These are phyloP conservation scores for Glandiceps talaboti DNA, from an alignment of 53 echinoderm and acorn worm genomes.

Conservation along the genomic window DNA sequence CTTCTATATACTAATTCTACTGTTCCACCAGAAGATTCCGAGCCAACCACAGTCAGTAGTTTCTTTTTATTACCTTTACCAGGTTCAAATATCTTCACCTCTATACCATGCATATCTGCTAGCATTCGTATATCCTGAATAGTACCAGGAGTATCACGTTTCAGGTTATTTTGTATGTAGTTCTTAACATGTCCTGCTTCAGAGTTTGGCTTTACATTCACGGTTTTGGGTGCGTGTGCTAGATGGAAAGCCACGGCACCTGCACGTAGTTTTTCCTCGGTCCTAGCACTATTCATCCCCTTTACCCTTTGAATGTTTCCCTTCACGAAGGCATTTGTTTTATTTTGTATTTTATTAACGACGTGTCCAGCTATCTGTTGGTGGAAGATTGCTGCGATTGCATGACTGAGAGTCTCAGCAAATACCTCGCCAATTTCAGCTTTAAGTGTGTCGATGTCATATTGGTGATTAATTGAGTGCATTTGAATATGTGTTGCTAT, in stretches of 20 bases:
- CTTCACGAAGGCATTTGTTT: neutral
- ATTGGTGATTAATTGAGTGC: too few relatives aligned
- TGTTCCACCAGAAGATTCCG: neutral
- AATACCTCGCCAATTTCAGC: too few relatives aligned
- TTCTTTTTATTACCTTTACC: neutral
- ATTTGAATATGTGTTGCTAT: too few relatives aligned
- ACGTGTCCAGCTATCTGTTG: neutral
- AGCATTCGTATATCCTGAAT: neutral
- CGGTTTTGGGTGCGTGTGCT: neutral
- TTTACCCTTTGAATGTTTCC: neutral
- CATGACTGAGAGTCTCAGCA: neutral
- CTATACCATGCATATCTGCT: neutral
- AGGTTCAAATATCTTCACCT: neutral
- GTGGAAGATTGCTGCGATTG: neutral
- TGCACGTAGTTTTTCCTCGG: neutral
- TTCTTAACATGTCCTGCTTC: neutral
- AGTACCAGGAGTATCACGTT: neutral
- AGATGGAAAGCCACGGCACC: neutral
- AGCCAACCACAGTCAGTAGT: neutral
- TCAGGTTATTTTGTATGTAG: neutral
- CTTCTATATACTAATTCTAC: neutral
- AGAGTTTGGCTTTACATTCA: neutral
- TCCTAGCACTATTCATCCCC: neutral
- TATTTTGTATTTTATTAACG: too few relatives aligned
- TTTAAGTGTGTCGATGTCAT: too few relatives aligned